Evolutionary conservation across 2,888 invertebrate genomes (phyloP).

Genomic region (Agonopterix arenella): DNA sequence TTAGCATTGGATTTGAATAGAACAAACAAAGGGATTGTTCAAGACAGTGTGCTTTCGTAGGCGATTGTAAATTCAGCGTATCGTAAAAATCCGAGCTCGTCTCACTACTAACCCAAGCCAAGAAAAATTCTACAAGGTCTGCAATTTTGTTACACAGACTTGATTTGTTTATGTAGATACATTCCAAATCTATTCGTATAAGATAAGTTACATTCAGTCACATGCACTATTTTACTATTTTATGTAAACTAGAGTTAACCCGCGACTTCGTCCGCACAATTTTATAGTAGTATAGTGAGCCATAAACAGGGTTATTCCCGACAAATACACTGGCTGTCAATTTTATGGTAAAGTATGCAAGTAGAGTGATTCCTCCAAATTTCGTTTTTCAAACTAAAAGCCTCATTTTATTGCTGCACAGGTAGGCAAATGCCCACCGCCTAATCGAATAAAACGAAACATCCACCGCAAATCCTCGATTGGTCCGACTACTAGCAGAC

Average conservation of each 20-base stretch:
- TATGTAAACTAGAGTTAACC: too few species aligned
- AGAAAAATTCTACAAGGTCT: conserved; percentile 4
- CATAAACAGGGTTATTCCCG: too few species aligned
- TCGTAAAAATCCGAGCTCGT: conserved; percentile 58
- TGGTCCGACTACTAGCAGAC: neutral
- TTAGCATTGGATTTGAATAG: conserved; percentile 76
- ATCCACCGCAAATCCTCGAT: conserved; percentile 8
- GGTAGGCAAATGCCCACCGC: too few species aligned
- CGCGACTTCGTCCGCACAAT: too few species aligned
- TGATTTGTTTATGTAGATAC: neutral
- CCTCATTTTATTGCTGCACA: neutral
- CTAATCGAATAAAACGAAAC: conserved; percentile 7
- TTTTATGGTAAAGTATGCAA: too few species aligned
- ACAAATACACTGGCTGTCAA: too few species aligned
- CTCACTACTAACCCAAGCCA: conserved; percentile 19
- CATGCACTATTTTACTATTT: too few species aligned
- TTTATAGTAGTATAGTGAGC: too few species aligned
- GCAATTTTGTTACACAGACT: conserved; percentile 3
- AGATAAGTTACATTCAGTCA: neutral
- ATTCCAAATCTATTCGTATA: neutral
- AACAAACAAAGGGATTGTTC: conserved; percentile 75
- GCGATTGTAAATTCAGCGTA: conserved; percentile 72
- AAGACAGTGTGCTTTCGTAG: conserved; percentile 72
- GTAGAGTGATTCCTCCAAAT: neutral
- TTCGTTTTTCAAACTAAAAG: neutral